Evolutionary conservation across 2,113 vertebrate species (phyloP).

Genomic region (Gallinago undulata): DNA sequence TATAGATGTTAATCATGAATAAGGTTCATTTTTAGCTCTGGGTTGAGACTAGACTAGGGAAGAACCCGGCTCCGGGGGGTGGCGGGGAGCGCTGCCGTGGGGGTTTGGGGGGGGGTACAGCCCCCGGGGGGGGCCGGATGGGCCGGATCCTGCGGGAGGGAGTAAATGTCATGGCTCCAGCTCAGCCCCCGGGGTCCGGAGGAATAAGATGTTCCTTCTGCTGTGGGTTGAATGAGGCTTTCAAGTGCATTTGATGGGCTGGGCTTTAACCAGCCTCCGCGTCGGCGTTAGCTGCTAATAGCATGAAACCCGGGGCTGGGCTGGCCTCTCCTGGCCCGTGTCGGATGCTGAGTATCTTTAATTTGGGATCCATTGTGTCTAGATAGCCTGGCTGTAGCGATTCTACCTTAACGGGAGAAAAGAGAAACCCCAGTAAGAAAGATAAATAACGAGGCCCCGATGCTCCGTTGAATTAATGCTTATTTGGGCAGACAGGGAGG

Average conservation of each 20-base stretch:
- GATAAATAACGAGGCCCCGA: conserved; percentile 9
- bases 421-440: conserved; percentile 3
- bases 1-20: conserved; percentile 32
- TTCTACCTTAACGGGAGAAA: conserved; percentile 10
- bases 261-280: background rate
- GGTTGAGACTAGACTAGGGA: background rate
- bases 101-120: background rate
- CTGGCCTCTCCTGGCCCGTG: background rate
- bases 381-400: background rate
- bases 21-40: conserved; percentile 20
- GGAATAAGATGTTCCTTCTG: conserved; percentile 16
- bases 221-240: background rate
- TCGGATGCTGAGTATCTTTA: background rate
- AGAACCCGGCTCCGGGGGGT: background rate
- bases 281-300: background rate
- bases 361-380: background rate
- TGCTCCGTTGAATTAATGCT: conserved; percentile 53
- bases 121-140: background rate
- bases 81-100: background rate
- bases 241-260: background rate
- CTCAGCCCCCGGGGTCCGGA: background rate
- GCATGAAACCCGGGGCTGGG: background rate
- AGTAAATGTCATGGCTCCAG: background rate
- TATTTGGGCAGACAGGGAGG: conserved; percentile 45
- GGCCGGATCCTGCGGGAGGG: background rate